Percentiles rank a stretch among this genome's conserved stretches.
Conservation (phyloP, 2,888 invertebrate genomes). For the Lordiphosa fenestrarum region DNA sequence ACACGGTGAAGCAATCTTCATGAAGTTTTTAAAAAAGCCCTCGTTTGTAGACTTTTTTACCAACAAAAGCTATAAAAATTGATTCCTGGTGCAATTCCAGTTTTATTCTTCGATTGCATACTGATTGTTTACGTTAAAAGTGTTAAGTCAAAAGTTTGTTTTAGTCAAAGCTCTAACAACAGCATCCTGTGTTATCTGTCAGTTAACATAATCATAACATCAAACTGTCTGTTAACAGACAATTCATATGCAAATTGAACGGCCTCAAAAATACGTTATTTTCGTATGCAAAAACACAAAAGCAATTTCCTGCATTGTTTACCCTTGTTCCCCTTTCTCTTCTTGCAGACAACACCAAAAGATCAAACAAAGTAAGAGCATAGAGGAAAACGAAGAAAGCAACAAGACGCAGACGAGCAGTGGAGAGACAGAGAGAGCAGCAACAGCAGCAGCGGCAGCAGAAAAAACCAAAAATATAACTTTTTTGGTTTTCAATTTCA, state of each 20-base stretch:
- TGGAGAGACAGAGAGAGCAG: not conserved
- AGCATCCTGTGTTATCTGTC: not conserved
- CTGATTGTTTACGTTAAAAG: too few relatives aligned
- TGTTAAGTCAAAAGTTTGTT: too few relatives aligned
- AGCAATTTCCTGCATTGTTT: slow-evolving; percentile 49
- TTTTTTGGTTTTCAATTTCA: slow-evolving; percentile 33
- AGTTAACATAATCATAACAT: slow-evolving; percentile 4
- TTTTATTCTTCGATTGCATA: too few relatives aligned
- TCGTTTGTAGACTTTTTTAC: too few relatives aligned
- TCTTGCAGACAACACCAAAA: slow-evolving; percentile 55
- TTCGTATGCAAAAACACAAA: slow-evolving; percentile 35
- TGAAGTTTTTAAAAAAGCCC: too few relatives aligned
- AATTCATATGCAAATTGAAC: slow-evolving; percentile 17
- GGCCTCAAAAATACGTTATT: slow-evolving; percentile 35
- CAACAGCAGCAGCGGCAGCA: slow-evolving; percentile 12
- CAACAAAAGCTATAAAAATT: too few relatives aligned
- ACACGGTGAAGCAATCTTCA: too few relatives aligned
- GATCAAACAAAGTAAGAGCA: slow-evolving; percentile 30
- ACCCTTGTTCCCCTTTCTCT: slow-evolving; percentile 72
- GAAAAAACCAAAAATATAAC: slow-evolving; percentile 26
- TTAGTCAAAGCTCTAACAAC: not conserved
- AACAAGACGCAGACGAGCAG: slow-evolving; percentile 23
- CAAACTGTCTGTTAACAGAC: slow-evolving; percentile 12
- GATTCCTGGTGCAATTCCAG: too few relatives aligned
- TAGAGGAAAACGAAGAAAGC: slow-evolving; percentile 53